These are phyloP conservation scores for Aricia artaxerxes DNA, from an alignment of 2,888 invertebrate genomes.

Conservation along the genomic window DNA sequence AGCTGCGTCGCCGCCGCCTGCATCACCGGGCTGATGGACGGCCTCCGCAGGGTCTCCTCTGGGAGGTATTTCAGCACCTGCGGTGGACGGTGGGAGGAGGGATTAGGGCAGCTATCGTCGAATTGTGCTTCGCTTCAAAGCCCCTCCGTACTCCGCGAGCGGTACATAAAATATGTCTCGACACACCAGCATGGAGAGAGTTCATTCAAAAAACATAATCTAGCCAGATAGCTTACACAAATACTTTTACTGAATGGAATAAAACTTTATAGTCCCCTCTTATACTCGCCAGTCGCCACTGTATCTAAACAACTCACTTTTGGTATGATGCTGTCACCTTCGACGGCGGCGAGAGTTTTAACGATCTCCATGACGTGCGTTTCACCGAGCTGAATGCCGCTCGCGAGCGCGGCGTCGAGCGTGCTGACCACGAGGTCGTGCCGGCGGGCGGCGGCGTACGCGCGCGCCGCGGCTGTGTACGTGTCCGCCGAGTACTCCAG, in stretches of 20 bases:
- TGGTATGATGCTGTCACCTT: constrained; percentile 53
- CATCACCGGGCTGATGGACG: constrained; percentile 72
- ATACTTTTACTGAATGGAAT: too few species aligned
- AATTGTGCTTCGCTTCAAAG: background rate
- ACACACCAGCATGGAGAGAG: too few species aligned
- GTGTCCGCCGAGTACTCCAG: constrained; percentile 72
- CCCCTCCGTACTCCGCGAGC: too few species aligned
- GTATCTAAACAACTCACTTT: constrained; percentile 48
- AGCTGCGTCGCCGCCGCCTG: constrained; percentile 76
- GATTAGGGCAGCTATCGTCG: background rate
- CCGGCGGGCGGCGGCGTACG: constrained; percentile 72
- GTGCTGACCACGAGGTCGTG: constrained; percentile 55
- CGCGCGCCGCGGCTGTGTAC: constrained; percentile 71
- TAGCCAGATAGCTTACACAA: too few species aligned
- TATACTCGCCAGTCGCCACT: too few species aligned
- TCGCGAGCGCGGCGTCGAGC: constrained; percentile 54
- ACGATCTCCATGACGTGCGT: constrained; percentile 74
- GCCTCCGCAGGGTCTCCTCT: constrained; percentile 51
- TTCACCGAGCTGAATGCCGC: constrained; percentile 60
- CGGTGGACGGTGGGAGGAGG: constrained; percentile 32
- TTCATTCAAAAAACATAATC: too few species aligned
- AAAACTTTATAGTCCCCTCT: too few species aligned
- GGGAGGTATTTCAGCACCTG: constrained; percentile 65
- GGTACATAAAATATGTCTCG: too few species aligned
- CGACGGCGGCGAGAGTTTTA: constrained; percentile 58